These are phyloP conservation scores for Mythimna lalbum DNA, from an alignment of 2,888 invertebrate genomes.

Conservation along the genomic window DNA sequence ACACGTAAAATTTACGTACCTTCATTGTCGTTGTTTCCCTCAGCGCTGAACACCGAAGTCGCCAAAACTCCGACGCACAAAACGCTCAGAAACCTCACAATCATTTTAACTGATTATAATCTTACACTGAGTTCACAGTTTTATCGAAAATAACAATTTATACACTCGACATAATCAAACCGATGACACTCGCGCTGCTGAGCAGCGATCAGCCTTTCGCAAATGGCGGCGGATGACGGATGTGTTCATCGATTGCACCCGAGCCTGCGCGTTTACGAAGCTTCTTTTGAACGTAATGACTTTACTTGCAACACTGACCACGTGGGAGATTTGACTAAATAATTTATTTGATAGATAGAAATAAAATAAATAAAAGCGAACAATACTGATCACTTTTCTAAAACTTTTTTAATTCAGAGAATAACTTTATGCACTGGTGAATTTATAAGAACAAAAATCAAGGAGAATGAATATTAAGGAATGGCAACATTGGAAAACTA, in stretches of 20 bases:
- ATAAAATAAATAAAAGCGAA: neutral
- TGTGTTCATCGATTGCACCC: slow-evolving; percentile 89
- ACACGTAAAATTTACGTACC: slow-evolving; percentile 79
- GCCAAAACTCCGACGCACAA: slow-evolving; percentile 88
- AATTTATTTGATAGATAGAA: neutral
- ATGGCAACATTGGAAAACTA: slow-evolving; percentile 29
- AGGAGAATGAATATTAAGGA: neutral
- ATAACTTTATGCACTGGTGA: neutral
- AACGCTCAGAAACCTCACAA: slow-evolving; percentile 89
- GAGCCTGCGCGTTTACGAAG: slow-evolving; percentile 80
- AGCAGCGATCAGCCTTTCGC: slow-evolving; percentile 88
- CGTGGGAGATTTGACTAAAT: slow-evolving; percentile 23
- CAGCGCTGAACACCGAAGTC: slow-evolving; percentile 85
- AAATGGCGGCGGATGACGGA: slow-evolving; percentile 91
- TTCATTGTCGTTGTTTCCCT: slow-evolving; percentile 90
- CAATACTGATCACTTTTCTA: neutral
- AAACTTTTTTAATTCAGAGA: neutral
- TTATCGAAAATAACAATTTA: slow-evolving; percentile 84
- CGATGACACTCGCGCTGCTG: slow-evolving; percentile 86
- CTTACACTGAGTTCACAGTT: slow-evolving; percentile 86
- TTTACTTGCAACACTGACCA: slow-evolving; percentile 54
- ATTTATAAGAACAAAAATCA: neutral
- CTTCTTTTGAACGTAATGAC: slow-evolving; percentile 44
- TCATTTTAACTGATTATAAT: slow-evolving; percentile 87
- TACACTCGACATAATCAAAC: slow-evolving; percentile 88